These are phyloP conservation scores for Bemisia tabaci DNA, from an alignment of 1,140 invertebrate species.

Conservation along the genomic window DNA sequence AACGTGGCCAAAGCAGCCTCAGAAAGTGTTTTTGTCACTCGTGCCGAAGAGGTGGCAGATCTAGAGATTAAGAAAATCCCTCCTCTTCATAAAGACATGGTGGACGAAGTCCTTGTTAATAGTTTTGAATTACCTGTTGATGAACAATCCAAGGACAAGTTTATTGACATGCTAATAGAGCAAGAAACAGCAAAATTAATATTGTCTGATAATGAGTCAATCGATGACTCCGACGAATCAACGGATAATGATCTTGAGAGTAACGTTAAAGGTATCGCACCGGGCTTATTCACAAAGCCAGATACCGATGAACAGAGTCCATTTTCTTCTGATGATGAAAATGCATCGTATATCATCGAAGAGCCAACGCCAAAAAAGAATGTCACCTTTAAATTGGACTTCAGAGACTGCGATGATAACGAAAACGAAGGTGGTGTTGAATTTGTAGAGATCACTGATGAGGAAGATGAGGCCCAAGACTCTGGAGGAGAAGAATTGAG, in stretches of 20 bases:
- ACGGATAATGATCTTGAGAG: too few relatives aligned
- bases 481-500: slow-evolving; percentile 10
- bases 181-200: slow-evolving; percentile 19
- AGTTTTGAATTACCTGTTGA: slow-evolving; percentile 5
- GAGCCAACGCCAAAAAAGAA: slow-evolving; percentile 11
- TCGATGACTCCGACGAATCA: slow-evolving; percentile 13
- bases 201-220: slow-evolving; percentile 9
- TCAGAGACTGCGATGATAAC: slow-evolving; percentile 8
- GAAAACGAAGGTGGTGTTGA: slow-evolving; percentile 8
- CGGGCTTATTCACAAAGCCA: background rate
- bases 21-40: too few relatives aligned
- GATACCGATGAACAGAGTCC: too few relatives aligned
- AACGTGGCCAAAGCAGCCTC: too few relatives aligned
- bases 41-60: too few relatives aligned
- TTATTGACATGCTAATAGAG: slow-evolving; percentile 22
- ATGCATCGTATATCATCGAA: slow-evolving; percentile 2
- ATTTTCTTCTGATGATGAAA: too few relatives aligned
- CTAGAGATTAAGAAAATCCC: background rate
- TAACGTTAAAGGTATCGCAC: too few relatives aligned
- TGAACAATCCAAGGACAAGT: slow-evolving; percentile 18
- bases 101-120: background rate
- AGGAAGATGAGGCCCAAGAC: slow-evolving; percentile 18
- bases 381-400: slow-evolving; percentile 17
- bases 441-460: slow-evolving; percentile 16
- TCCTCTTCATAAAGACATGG: background rate